Evolutionary conservation across 2,888 invertebrate species (phyloP).

Genomic region (Callinectes sapidus): DNA sequence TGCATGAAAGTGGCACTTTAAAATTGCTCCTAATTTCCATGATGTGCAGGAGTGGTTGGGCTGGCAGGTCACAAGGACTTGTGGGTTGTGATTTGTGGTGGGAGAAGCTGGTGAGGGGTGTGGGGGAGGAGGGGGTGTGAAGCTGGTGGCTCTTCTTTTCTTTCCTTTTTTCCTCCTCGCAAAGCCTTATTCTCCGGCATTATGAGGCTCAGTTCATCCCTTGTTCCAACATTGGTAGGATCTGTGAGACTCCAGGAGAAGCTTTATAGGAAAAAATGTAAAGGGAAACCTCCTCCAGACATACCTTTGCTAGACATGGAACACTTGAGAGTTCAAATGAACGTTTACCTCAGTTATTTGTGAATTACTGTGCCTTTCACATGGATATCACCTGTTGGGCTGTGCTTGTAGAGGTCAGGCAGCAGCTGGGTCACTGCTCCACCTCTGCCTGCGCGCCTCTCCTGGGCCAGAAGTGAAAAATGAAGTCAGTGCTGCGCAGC

Average conservation of each 20-base stretch:
- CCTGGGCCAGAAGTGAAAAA: slow-evolving; percentile 8
- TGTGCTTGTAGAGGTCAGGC: slow-evolving; percentile 50
- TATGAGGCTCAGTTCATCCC: slow-evolving; percentile 27
- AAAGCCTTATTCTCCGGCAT: slow-evolving; percentile 24
- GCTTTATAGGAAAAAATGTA: neutral
- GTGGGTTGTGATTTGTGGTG: neutral
- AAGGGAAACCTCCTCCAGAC: slow-evolving; percentile 12
- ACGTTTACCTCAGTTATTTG: slow-evolving; percentile 66
- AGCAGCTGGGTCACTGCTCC: slow-evolving; percentile 42
- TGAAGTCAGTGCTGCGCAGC: neutral
- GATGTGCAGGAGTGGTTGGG: slow-evolving; percentile 11
- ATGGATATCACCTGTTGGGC: slow-evolving; percentile 58
- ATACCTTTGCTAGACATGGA: slow-evolving; percentile 35
- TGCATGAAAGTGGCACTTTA: neutral
- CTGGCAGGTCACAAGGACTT: neutral
- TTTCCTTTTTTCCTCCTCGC: neutral
- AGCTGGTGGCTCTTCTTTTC: slow-evolving; percentile 32
- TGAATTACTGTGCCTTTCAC: slow-evolving; percentile 64
- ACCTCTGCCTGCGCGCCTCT: slow-evolving; percentile 37
- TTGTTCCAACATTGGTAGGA: slow-evolving; percentile 24
- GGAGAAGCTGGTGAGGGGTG: slow-evolving; percentile 27
- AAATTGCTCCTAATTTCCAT: neutral
- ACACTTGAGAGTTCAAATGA: slow-evolving; percentile 57
- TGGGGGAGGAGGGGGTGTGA: slow-evolving; percentile 31
- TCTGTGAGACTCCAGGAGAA: slow-evolving; percentile 14